phyloP scores from a whole-genome alignment of 2,113 vertebrate genomes.

The Sialia sialis region DNA sequence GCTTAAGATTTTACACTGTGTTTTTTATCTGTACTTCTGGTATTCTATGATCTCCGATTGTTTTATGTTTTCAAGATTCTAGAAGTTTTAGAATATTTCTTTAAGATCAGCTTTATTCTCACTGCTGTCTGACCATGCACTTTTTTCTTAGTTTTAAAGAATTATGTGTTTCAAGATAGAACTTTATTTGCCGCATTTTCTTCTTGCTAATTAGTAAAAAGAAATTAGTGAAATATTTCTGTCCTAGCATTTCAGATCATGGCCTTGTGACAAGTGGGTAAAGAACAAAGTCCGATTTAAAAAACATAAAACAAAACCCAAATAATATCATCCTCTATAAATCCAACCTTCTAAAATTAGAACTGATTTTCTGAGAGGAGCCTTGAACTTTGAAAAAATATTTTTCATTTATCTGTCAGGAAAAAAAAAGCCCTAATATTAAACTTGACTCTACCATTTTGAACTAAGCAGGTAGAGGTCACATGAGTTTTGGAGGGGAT shows the following conservation, averaged over 20 bases:
- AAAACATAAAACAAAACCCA: not conserved
- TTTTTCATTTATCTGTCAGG: not conserved
- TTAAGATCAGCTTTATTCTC: constrained; percentile 43
- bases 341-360: not conserved
- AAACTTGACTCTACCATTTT: not conserved
- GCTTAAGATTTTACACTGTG: constrained; percentile 66
- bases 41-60: constrained; percentile 69
- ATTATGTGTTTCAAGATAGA: constrained; percentile 1
- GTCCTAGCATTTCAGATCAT: not conserved
- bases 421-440: not conserved
- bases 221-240: not conserved
- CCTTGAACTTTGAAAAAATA: not conserved
- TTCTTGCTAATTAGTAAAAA: not conserved
- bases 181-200: not conserved
- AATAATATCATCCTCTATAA: not conserved
- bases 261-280: not conserved
- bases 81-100: constrained; percentile 53
- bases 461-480: not conserved
- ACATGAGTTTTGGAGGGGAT: not conserved
- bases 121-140: constrained; percentile 7
- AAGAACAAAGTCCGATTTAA: not conserved
- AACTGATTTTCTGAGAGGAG: not conserved
- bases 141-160: constrained; percentile 19
- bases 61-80: constrained; percentile 70
- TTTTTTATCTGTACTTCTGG: constrained; percentile 65